Evolutionary conservation across 2,888 invertebrate genomes (phyloP), one percentile per base, ranked within the genome.

Genomic region (Drosophila heteroneura): DNA sequence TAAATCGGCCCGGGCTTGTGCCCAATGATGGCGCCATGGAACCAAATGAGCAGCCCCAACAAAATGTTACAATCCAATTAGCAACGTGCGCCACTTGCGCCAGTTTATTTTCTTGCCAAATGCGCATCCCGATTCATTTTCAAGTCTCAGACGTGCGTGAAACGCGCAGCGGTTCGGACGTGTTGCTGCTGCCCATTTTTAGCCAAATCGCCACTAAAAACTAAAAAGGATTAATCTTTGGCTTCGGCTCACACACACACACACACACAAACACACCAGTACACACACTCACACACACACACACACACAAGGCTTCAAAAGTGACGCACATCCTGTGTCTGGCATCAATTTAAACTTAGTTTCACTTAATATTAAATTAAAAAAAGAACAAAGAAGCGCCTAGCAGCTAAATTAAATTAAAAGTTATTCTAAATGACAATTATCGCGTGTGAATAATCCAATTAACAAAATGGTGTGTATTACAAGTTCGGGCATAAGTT

Each of bases 61-160:
- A 92, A 89, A 47, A 87, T 90, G 85, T 91, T 88, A 80, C 92
- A 93, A 93, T 93, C 92, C 93, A 93, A 93, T 93, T 93, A 93
- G 92, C 54, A 58, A 32, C 64, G 51, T 73, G 75, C 73, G 75
- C 76, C 79, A 79, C 70, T 76, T 76, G 85, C 81, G 75, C 69
- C 75, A 77, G 62, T 70, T 71, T 83, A 41, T 71, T 59, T 71
- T 76, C 47, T 63, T 51, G 56, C 65, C 76, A 87, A 88, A 83
- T 90, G 83, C 88, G 65, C 80, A 72, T 22, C 39, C 66, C 76
- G 81, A 84, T 87, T 89, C 81, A 76, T 84, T 84, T 78, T 64
- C 76, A 81, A 80, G 75, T 74, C 86, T 91, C 92, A 93, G 92
- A 93, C 91, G 88, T 91, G 91, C 89, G 88, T 89, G 90, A 79